A percentile compares a stretch with the other conserved stretches of the same genome.
Evolutionary conservation across 2,888 invertebrate genomes (phyloP).

Genomic region (Minunthozetes semirufus): DNA sequence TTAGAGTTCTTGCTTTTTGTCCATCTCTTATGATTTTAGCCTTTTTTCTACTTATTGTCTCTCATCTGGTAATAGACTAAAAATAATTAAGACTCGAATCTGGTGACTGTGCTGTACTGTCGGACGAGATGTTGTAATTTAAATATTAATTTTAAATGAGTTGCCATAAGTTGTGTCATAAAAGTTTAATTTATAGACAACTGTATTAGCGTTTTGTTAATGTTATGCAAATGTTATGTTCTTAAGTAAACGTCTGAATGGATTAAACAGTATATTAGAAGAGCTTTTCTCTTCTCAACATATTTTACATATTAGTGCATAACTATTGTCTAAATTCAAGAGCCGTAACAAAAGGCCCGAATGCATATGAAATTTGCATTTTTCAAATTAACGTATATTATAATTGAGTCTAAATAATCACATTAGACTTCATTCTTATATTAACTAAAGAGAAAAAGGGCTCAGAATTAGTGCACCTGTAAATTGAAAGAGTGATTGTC

Average conservation of each 20-base stretch:
- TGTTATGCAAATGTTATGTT: slow-evolving; percentile 28
- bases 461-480: slow-evolving; percentile 17
- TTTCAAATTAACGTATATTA: slow-evolving; percentile 16
- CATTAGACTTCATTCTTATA: slow-evolving; percentile 16
- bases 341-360: background rate
- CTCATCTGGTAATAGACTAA: background rate
- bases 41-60: slow-evolving; percentile 9
- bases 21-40: slow-evolving; percentile 16
- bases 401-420: slow-evolving; percentile 28
- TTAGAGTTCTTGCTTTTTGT: background rate
- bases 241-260: slow-evolving; percentile 26
- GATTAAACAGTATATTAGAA: slow-evolving; percentile 10
- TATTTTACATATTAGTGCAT: slow-evolving; percentile 30
- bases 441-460: background rate
- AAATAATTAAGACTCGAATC: slow-evolving; percentile 9
- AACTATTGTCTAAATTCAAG: slow-evolving; percentile 22
- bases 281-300: slow-evolving; percentile 10
- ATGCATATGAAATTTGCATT: slow-evolving; percentile 16
- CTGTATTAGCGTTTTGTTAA: slow-evolving; percentile 22
- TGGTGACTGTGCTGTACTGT: background rate
- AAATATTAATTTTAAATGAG: slow-evolving; percentile 31
- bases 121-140: background rate
- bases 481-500: slow-evolving; percentile 20
- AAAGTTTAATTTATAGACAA: slow-evolving; percentile 32
- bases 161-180: slow-evolving; percentile 28